These are phyloP conservation scores for Leptinotarsa haldemani DNA, from an alignment of 2,888 invertebrate genomes.

Conservation along the genomic window DNA sequence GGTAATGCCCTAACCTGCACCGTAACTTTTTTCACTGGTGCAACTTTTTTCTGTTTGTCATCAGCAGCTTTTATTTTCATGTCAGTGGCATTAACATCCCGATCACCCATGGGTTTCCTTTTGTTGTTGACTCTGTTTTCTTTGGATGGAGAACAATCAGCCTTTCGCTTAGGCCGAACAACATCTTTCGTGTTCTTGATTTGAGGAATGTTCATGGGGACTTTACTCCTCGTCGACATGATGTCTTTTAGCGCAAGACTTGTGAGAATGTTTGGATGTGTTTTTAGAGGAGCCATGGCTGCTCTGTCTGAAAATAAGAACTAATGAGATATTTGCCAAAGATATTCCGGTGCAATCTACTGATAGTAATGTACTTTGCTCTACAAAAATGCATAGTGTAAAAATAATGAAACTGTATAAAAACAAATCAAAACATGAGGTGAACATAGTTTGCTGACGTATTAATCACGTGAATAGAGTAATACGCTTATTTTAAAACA, in stretches of 20 bases:
- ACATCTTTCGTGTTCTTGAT: slow-evolving; percentile 62
- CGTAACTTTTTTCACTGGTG: slow-evolving; percentile 68
- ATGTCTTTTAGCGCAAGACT: slow-evolving; percentile 62
- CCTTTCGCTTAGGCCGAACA: slow-evolving; percentile 78
- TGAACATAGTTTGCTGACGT: too few species aligned
- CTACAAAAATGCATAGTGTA: too few species aligned
- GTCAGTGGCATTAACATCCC: slow-evolving; percentile 71
- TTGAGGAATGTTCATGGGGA: slow-evolving; percentile 41
- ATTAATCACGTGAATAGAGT: too few species aligned
- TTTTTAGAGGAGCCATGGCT: slow-evolving; percentile 74
- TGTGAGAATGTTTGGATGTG: slow-evolving; percentile 49
- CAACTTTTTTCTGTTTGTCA: slow-evolving; percentile 45
- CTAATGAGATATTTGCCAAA: not conserved
- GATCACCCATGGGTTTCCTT: slow-evolving; percentile 88
- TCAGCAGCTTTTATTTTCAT: slow-evolving; percentile 50
- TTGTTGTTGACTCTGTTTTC: slow-evolving; percentile 76
- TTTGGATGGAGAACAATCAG: slow-evolving; percentile 81
- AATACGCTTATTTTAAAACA: too few species aligned
- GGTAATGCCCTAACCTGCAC: slow-evolving; percentile 61
- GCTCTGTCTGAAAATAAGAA: not conserved
- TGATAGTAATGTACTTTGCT: too few species aligned
- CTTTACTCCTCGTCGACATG: slow-evolving; percentile 69
- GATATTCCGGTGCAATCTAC: too few species aligned
- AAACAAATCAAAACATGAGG: too few species aligned
- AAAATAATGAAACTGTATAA: too few species aligned